Percentiles rank a stretch among this genome's conserved stretches.
Evolutionary conservation across 2,113 vertebrate species (phyloP).

Genomic region (Gallinago paraguaiae): DNA sequence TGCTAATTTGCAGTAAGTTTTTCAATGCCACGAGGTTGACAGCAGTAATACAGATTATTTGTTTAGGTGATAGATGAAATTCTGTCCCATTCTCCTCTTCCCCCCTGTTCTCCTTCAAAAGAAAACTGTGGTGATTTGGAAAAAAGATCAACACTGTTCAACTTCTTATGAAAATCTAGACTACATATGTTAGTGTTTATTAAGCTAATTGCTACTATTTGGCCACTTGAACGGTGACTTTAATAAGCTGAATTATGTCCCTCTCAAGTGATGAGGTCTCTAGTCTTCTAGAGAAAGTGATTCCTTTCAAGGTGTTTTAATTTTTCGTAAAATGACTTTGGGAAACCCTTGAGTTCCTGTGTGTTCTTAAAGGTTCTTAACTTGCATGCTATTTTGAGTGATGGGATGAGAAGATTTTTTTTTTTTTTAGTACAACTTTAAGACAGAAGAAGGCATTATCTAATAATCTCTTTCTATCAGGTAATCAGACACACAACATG

Average conservation of each 20-base stretch:
- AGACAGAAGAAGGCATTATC: too few relatives aligned
- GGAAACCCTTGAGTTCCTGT: not conserved
- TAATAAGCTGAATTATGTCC: not conserved
- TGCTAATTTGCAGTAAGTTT: not conserved
- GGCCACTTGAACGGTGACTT: not conserved
- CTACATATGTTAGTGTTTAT: not conserved
- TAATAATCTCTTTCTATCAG: not conserved
- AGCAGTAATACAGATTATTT: not conserved
- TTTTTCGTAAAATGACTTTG: not conserved
- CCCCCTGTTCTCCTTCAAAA: accelerated
- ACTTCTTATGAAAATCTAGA: not conserved
- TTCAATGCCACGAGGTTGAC: not conserved
- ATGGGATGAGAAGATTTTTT: not conserved
- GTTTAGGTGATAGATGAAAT: not conserved
- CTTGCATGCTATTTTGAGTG: not conserved
- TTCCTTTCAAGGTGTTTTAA: not conserved
- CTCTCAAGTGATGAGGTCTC: not conserved
- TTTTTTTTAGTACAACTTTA: not conserved
- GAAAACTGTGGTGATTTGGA: not conserved
- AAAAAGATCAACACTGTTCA: not conserved
- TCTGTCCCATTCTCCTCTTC: not conserved
- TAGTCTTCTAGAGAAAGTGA: not conserved
- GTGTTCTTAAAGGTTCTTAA: not conserved
- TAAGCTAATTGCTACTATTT: not conserved
- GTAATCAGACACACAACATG: not conserved